Conservation (phyloP, 1,140 invertebrate genomes). For the Holcopasites calliopsidis region DNA sequence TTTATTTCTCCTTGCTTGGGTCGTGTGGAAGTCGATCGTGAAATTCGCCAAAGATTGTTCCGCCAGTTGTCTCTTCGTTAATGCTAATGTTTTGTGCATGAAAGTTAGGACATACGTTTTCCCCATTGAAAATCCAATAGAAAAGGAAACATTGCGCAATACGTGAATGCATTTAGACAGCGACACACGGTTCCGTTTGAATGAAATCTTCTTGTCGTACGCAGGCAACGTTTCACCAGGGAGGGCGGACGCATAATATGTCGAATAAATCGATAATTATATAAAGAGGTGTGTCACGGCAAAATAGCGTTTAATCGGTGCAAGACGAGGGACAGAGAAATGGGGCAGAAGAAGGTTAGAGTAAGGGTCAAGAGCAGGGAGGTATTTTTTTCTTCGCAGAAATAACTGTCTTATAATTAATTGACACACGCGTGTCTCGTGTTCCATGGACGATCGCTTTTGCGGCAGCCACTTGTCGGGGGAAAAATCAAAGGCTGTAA, state of each 20-base stretch:
- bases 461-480: neutral
- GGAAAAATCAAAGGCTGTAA: neutral
- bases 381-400: slow-evolving; percentile 32
- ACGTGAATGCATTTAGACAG: neutral
- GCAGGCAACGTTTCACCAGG: neutral
- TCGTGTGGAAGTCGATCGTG: too few relatives aligned
- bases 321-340: slow-evolving; percentile 10
- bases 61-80: neutral
- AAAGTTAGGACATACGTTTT: neutral
- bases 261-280: slow-evolving; percentile 36
- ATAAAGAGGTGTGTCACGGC: slow-evolving; percentile 7
- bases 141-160: neutral
- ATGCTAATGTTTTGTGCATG: slow-evolving; percentile 9
- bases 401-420: slow-evolving; percentile 42
- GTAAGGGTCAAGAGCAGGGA: slow-evolving; percentile 40
- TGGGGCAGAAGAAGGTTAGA: slow-evolving; percentile 35
- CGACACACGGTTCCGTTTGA: neutral
- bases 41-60: neutral
- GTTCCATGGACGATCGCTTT: slow-evolving; percentile 1
- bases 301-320: slow-evolving; percentile 34
- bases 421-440: slow-evolving; percentile 10
- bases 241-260: too few relatives aligned
- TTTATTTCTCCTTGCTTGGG: too few relatives aligned
- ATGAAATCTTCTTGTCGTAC: neutral
- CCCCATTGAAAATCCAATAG: too few relatives aligned